Conservation (phyloP, 1,140 invertebrate species). For the Armadillidium nasatum region DNA sequence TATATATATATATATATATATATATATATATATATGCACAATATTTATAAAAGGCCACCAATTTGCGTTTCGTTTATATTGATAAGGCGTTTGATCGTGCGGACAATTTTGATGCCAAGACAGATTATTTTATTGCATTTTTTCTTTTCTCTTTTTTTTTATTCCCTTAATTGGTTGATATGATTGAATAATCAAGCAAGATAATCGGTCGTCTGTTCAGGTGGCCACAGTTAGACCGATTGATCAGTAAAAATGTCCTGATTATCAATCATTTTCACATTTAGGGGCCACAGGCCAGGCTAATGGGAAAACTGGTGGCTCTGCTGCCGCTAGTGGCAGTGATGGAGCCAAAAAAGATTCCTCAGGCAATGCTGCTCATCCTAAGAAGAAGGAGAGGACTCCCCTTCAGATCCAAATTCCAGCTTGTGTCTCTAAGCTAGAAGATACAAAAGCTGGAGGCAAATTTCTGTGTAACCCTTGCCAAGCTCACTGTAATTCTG, state of each 20-base stretch:
- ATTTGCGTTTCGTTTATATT: too few relatives aligned
- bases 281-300: slow-evolving; percentile 1
- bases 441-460: slow-evolving; percentile 39
- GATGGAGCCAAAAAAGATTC: not conserved
- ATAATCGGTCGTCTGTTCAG: slow-evolving; percentile 2
- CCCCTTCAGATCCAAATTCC: not conserved
- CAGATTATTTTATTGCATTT: too few relatives aligned
- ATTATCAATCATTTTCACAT: slow-evolving; percentile 12
- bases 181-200: slow-evolving; percentile 10
- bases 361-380: not conserved
- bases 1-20: too few relatives aligned
- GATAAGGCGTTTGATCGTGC: too few relatives aligned
- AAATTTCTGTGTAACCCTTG: slow-evolving; percentile 43
- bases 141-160: not conserved
- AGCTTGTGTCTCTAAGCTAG: not conserved
- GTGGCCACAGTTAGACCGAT: slow-evolving; percentile 8
- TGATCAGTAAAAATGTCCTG: not conserved
- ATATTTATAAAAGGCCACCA: too few relatives aligned
- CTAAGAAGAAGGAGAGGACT: not conserved
- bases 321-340: not conserved
- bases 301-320: not conserved
- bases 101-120: too few relatives aligned
- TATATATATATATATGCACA: too few relatives aligned
- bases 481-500: slow-evolving; percentile 43
- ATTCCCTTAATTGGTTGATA: slow-evolving; percentile 4